phyloP scores from a whole-genome alignment of 2,888 invertebrate genomes.

The Heliconius cydno region DNA sequence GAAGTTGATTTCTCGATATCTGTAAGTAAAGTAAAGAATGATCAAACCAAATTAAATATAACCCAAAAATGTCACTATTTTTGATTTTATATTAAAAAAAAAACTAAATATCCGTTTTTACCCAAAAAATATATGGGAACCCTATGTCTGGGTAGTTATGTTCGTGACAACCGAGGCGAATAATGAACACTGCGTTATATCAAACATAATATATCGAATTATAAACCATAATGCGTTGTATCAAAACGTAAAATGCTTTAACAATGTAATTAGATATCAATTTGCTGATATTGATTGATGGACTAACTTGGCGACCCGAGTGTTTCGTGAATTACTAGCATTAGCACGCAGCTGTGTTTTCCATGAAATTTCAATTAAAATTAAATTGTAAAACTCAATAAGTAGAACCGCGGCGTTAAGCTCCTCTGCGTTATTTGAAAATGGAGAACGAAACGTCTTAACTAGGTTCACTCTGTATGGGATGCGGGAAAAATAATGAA shows the following conservation, averaged over 20 bases:
- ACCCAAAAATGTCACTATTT: too few relatives aligned
- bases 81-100: too few relatives aligned
- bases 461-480: not conserved
- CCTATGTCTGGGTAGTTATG: conserved; percentile 48
- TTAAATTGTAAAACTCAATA: not conserved
- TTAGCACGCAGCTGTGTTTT: conserved; percentile 9
- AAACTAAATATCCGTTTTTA: too few relatives aligned
- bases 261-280: conserved; percentile 42
- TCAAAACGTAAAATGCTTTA: conserved; percentile 32
- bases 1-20: too few relatives aligned
- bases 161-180: conserved; percentile 47
- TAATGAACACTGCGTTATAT: conserved; percentile 46
- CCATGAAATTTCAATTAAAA: not conserved
- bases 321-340: conserved; percentile 22
- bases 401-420: not conserved
- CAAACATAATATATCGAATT: conserved; percentile 26
- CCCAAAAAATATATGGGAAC: conserved; percentile 38
- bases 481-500: not conserved
- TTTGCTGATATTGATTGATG: conserved; percentile 48
- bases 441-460: not conserved
- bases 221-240: conserved; percentile 28
- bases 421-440: not conserved
- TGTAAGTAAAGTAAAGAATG: too few relatives aligned
- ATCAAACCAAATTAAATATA: too few relatives aligned
- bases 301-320: conserved; percentile 41